Evolutionary conservation across 2,113 vertebrate genomes (phyloP), one percentile per base, ranked within the genome.

Genomic region (Pipa parva): DNA sequence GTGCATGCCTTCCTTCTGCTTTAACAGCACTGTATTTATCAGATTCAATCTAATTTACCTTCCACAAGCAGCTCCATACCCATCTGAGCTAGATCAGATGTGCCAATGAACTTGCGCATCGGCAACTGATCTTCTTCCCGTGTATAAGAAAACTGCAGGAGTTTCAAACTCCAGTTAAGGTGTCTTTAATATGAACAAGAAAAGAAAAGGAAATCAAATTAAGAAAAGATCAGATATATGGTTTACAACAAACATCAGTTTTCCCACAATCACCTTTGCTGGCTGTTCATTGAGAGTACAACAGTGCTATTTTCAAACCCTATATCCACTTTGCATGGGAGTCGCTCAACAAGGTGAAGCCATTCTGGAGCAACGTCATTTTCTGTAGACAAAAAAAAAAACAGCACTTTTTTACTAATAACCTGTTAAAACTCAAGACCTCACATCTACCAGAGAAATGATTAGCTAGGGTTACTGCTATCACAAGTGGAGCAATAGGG

Each of bases 201-300:
- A 2, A n/a, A 3, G 20, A 18, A 5, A 5, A 51, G 3, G 1
- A 18, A 22, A 29, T 17, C 24, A 55, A 48, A 50, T 63, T 27
- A 20, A 51, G 3, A 28, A 4, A 3, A 2, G 1, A 2, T 22
- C 6, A 10, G 0, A 24, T 1, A 7, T 1, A n/a, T n/a, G n/a
- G n/a, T n/a, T n/a, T n/a, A n/a, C n/a, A n/a, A n/a, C n/a, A n/a
- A n/a, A n/a, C n/a, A n/a, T n/a, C n/a, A n/a, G n/a, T n/a, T n/a
- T n/a, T n/a, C 5, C 21, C 17, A 7, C 7, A 13, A 1, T 88
- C 71, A 97, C 95, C 91, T 91, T 76, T 97, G 97, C 75, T 95
- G 94, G 84, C 95, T 99, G 72, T 96, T 96, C 93, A 97, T 93
- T 15, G 95, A 98, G 45, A 97, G 81, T 10, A 93, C 94, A 24